A percentile compares a stretch with the other conserved stretches of the same genome.
phyloP scores from a whole-genome alignment of 2,888 invertebrate genomes.

The Heliconius hortense region DNA sequence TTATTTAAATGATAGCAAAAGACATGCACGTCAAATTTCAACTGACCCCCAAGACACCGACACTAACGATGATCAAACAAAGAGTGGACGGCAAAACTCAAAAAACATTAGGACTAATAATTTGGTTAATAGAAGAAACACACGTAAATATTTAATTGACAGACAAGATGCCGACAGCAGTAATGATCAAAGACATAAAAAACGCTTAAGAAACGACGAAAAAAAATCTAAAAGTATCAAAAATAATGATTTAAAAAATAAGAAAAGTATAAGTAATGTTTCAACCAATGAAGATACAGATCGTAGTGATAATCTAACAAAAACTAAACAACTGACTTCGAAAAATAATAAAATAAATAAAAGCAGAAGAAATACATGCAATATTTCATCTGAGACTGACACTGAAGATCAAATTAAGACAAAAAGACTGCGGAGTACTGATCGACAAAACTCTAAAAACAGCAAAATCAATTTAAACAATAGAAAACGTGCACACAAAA shows the following conservation, averaged over 20 bases:
- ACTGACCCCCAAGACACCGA: background rate
- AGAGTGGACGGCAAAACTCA: background rate
- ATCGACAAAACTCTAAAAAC: background rate
- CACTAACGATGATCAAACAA: background rate
- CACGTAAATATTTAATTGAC: background rate
- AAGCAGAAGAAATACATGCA: background rate
- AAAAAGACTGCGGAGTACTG: background rate
- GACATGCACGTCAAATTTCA: background rate
- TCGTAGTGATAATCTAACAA: background rate
- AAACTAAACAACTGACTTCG: background rate
- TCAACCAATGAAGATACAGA: background rate
- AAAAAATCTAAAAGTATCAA: background rate
- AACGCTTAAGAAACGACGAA: background rate
- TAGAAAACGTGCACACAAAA: conserved; percentile 4
- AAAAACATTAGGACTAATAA: background rate
- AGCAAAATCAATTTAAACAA: background rate
- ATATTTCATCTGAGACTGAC: background rate
- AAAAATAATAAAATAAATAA: background rate
- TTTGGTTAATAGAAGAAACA: background rate
- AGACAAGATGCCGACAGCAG: background rate
- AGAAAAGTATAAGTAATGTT: background rate
- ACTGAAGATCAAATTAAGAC: background rate
- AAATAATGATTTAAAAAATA: background rate
- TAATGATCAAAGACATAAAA: background rate
- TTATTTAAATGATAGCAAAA: background rate